Evolutionary conservation across 1,140 invertebrate species (phyloP).

Genomic region (Pentalonia nigronervosa): DNA sequence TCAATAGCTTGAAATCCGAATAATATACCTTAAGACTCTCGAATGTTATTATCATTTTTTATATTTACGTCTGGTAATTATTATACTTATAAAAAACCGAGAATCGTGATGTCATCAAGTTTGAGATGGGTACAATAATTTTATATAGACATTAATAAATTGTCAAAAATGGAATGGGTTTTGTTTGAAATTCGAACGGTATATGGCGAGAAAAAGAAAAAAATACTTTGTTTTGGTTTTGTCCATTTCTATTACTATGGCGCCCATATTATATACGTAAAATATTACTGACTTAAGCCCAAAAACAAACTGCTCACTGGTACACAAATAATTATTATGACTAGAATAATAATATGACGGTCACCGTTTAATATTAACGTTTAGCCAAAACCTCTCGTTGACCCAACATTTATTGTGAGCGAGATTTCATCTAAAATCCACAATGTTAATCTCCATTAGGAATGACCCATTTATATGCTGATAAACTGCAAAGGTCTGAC

Average conservation of each 20-base stretch:
- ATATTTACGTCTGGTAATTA: background rate
- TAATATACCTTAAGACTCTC: background rate
- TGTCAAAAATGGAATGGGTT: background rate
- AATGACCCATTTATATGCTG: background rate
- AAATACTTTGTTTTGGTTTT: background rate
- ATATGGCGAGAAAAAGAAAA: background rate
- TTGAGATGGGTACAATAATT: background rate
- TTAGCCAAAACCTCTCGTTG: background rate
- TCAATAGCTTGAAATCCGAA: background rate
- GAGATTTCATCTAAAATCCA: background rate
- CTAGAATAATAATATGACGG: background rate
- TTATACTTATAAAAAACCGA: background rate
- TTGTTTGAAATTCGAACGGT: background rate
- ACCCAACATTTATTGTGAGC: background rate
- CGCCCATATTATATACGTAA: background rate
- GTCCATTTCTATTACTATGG: background rate
- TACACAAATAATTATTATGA: background rate
- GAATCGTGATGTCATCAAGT: background rate
- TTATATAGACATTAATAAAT: background rate
- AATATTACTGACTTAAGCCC: background rate
- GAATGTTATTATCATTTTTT: background rate
- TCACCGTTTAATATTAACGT: background rate
- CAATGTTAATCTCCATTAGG: background rate
- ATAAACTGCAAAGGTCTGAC: background rate
- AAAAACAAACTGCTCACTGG: background rate